These are phyloP conservation scores for Oreotrochilus melanogaster DNA, from an alignment of 2,113 vertebrate species.

Conservation along the genomic window DNA sequence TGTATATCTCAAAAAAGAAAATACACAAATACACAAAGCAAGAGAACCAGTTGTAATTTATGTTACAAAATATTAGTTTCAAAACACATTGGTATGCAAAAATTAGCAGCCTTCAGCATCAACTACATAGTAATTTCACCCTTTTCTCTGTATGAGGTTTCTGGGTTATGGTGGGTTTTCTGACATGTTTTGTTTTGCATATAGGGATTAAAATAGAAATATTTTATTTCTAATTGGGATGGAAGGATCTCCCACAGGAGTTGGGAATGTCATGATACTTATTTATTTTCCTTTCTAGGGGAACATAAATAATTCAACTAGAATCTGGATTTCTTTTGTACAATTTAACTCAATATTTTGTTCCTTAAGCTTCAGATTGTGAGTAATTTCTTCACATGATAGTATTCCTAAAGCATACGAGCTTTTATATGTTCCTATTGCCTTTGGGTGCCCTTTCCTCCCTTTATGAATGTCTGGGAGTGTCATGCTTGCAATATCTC, in stretches of 20 bases:
- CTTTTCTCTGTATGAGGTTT: neutral
- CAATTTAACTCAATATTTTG: neutral
- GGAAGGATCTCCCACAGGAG: neutral
- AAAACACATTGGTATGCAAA: neutral
- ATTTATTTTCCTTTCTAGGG: neutral
- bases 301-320: neutral
- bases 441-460: neutral
- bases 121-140: neutral
- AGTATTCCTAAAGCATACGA: neutral
- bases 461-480: neutral
- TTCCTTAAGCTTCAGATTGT: neutral
- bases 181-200: neutral
- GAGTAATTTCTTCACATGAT: neutral
- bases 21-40: neutral
- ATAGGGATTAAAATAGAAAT: neutral
- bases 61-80: neutral
- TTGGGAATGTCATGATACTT: neutral
- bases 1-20: neutral
- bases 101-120: neutral
- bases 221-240: neutral
- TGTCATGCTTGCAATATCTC: neutral
- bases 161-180: neutral
- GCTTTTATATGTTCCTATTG: neutral
- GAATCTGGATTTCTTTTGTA: neutral
- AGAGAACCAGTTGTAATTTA: neutral